phyloP scores from a whole-genome alignment of 2,888 invertebrate genomes.

The Ornithoptera priamus region DNA sequence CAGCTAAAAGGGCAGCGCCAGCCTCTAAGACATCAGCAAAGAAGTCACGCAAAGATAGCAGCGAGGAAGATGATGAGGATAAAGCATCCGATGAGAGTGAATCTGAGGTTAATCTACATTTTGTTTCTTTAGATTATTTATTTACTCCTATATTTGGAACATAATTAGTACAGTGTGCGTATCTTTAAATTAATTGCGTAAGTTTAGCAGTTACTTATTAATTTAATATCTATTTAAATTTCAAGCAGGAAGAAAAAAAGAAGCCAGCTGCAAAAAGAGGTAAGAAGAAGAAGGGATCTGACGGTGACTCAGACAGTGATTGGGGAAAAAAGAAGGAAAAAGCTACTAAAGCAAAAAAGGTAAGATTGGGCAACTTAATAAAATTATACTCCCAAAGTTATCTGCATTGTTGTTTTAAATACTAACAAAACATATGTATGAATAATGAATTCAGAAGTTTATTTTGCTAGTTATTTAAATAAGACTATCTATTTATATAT shows the following conservation, averaged over 20 bases:
- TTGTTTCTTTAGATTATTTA: neutral
- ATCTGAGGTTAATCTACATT: constrained; percentile 38
- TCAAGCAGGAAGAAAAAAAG: constrained; percentile 43
- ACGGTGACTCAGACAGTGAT: constrained; percentile 83
- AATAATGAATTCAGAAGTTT: too few species aligned
- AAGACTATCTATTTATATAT: too few species aligned
- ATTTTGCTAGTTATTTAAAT: too few species aligned
- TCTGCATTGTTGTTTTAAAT: too few species aligned
- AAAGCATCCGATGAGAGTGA: constrained; percentile 49
- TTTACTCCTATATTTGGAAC: neutral
- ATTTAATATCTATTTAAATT: constrained; percentile 1
- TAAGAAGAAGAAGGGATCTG: constrained; percentile 83
- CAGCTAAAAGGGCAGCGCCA: constrained; percentile 76
- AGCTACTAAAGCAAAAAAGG: constrained; percentile 63
- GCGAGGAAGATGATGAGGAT: constrained; percentile 42
- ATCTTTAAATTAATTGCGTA: too few species aligned
- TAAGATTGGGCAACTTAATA: constrained; percentile 29
- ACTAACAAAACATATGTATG: too few species aligned
- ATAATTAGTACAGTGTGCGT: too few species aligned
- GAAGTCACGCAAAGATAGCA: constrained; percentile 42
- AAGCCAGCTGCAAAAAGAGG: constrained; percentile 75
- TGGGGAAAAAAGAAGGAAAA: constrained; percentile 82
- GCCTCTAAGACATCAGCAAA: constrained; percentile 61
- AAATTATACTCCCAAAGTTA: too few species aligned
- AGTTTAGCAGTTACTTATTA: too few species aligned